Conservation (phyloP, 2,888 invertebrate genomes). For the Ichneumoninae sp. region DNA sequence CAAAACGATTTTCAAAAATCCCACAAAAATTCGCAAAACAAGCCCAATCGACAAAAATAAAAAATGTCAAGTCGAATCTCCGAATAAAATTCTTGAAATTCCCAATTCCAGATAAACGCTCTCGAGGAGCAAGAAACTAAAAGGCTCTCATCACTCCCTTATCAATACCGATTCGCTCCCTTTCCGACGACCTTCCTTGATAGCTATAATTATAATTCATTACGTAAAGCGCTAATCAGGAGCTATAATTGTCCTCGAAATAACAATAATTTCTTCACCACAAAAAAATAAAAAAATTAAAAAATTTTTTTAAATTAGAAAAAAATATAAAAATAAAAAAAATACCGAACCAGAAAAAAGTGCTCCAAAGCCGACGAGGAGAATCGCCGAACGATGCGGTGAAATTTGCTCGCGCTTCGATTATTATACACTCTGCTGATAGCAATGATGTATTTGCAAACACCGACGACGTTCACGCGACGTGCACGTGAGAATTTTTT, state of each 20-base stretch:
- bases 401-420: slow-evolving; percentile 35
- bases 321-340: neutral
- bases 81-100: neutral
- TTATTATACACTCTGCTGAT: slow-evolving; percentile 38
- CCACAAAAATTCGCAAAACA: no score
- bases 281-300: neutral
- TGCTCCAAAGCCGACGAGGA: neutral
- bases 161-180: neutral
- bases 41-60: no score
- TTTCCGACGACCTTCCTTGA: neutral
- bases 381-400: neutral
- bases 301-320: neutral
- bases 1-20: no score
- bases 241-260: neutral
- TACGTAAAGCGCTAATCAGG: no score
- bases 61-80: no score
- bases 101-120: neutral
- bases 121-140: neutral
- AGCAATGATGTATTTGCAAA: slow-evolving; percentile 65
- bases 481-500: slow-evolving; percentile 49
- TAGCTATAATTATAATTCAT: no score
- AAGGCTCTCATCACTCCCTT: neutral
- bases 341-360: slow-evolving; percentile 21
- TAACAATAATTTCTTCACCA: neutral
- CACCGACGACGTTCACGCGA: slow-evolving; percentile 66